Base-by-base conservation (phyloP, 2,888 invertebrate genomes). In the Conistra vaccinii region DNA sequence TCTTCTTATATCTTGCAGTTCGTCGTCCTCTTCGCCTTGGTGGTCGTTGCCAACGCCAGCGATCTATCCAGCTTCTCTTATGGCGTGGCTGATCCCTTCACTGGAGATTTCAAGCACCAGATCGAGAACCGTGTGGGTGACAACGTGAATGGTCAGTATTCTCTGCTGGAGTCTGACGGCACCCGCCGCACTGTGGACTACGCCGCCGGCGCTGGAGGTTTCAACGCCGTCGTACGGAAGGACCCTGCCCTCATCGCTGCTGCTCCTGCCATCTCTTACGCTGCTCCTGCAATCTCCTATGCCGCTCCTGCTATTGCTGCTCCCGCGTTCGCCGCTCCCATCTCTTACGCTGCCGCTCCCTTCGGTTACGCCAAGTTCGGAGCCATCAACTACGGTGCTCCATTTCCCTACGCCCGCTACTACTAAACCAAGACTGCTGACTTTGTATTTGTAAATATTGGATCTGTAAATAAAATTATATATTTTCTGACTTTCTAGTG, bases 81-180 rank as follows among this genome's bases (percentile, higher is more conserved):
- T 89, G 95, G 95, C 73, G 96, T 97, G n/a, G 96, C 97, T 62
- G 97, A 97, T 86, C 95, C 96, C 71, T 92, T 94, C 90, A 97
- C 97, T 58, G 97, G 97, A 9, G 97, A 97, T 92, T 95, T 93
- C 90, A 97, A 97, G 91, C 94, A 93, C 91, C 97, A 97, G 92
- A 90, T 93, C 3, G 97, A 97, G 89, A 92, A 91, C 79, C 95
- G 97, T 58, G 92, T 92, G 29, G 97, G 96, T 6, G 91, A 96
- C 90, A 94, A 95, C 84, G 97, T 97, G 53, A 93, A 94, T 80
- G 97, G 97, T 61, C 96, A 96, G 88, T 97, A 97, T 94, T 96
- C 96, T 45, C 93, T 97, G 66, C 89, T 95, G 76, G 97, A 97
- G 82, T 90, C 97, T 48, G 97, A 97, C 83, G 97, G 97, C 76